Conservation (phyloP, 2,888 invertebrate species). For the Tanytarsus gracilentus region DNA sequence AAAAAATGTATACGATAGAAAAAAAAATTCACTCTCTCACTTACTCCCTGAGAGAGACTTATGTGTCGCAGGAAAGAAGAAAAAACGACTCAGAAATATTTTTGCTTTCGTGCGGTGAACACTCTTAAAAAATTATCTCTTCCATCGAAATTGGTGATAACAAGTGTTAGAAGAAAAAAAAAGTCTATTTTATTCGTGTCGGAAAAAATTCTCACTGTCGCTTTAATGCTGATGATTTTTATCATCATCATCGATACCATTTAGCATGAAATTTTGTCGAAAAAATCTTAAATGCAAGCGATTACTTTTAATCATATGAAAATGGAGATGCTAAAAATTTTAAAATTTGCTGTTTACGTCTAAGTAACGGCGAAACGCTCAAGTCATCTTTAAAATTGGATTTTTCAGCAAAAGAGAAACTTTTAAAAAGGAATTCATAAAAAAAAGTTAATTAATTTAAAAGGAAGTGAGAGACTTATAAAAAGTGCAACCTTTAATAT, state of each 20-base stretch:
- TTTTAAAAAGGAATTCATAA: too few species aligned
- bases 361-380: conserved; percentile 21
- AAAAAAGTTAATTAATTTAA: too few species aligned
- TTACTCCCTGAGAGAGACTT: conserved; percentile 2
- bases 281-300: not conserved
- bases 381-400: too few species aligned
- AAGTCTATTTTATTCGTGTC: not conserved
- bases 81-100: conserved; percentile 8
- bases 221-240: too few species aligned
- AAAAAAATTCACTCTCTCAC: not conserved
- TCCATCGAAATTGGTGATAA: too few species aligned
- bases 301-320: conserved; percentile 9
- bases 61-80: not conserved
- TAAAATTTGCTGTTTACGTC: conserved; percentile 5
- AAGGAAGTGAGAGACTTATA: too few species aligned
- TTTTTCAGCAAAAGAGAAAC: too few species aligned
- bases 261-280: conserved; percentile 21
- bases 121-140: too few species aligned
- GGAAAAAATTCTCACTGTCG: not conserved
- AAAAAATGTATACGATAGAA: not conserved
- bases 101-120: conserved; percentile 10
- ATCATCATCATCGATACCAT: not conserved
- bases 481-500: too few species aligned
- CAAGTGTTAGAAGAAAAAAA: not conserved
- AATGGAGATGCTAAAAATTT: conserved; percentile 1